Evolutionary conservation across 2,797 vertebrate species (phyloP).

Genomic region (Antennarius maculatus): DNA sequence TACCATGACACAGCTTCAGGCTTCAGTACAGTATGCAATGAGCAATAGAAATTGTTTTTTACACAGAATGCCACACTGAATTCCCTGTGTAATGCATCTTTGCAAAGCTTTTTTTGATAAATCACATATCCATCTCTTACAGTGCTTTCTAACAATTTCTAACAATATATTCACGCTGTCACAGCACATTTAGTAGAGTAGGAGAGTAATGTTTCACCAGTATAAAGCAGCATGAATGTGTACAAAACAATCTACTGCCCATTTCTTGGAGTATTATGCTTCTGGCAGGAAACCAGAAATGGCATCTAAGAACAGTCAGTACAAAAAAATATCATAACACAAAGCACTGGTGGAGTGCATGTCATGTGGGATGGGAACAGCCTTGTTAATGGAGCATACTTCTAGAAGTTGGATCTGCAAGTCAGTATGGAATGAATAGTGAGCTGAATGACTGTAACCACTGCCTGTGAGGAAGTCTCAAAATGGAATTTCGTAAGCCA

Average conservation of each 20-base stretch:
- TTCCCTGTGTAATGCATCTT: not conserved
- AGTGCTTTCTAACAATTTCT: not conserved
- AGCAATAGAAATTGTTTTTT: not conserved
- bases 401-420: conserved; percentile 5
- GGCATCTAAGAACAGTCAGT: conserved; percentile 11
- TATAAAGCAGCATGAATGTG: conserved; percentile 5
- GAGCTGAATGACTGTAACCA: conserved; percentile 37
- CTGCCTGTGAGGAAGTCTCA: conserved; percentile 30
- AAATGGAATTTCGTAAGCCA: conserved; percentile 61
- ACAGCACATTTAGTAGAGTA: not conserved
- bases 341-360: too few relatives aligned
- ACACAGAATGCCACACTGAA: not conserved
- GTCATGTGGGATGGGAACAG: not conserved
- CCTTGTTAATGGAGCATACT: conserved; percentile 7
- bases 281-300: conserved; percentile 5
- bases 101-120: not conserved
- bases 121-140: not conserved
- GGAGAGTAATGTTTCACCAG: not conserved
- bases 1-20: not conserved
- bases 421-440: conserved; percentile 20
- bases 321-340: not conserved
- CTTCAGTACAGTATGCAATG: not conserved
- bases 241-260: not conserved
- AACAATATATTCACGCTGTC: not conserved
- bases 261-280: not conserved